Base-by-base conservation (phyloP, 2,113 vertebrate species). In the Psophia crepitans region DNA sequence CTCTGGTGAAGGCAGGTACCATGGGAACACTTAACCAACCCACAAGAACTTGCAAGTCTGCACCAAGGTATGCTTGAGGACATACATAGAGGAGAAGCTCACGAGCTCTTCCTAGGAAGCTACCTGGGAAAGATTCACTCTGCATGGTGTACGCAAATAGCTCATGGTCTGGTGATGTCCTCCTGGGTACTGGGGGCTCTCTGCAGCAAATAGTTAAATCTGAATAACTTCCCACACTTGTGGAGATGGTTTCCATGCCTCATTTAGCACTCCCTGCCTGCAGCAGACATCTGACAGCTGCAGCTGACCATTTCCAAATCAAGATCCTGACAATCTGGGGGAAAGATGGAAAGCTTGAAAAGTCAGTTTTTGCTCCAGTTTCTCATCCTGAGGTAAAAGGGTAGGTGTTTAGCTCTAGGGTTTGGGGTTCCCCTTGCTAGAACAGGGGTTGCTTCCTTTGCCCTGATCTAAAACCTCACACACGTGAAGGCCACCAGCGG, bases 1-100 rank as follows among this genome's bases (percentile, higher is more conserved):
- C 48, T 30, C 5, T 14, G 22, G 4, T 10, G 58, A 46, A 49
- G 24, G 8, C 1, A 2, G 33, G 22, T 14, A 13, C 20, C 48
- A 28, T 0, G 0, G 39, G 35, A 49, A 46, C 49, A 26, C 27
- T 14, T 6, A 5, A 39, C 14, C 41, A 56, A 0, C 20, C 43
- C 56, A 23, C 20, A 27, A 5, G 28, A 32, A 65, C 56, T 16
- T 39, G 16, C 16, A 48, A 8, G 17, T 43, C 14, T n/a, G 11
- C 37, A 73, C 44, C 73, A 37, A 33, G 9, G 9, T 15, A 4
- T 21, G 48, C 60, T 49, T 0, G 2, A 39, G 60, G 11, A 46
- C 0, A 0, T 13, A 16, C 0, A 17, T 60, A 61, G 27, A 68
- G 39, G 18, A 46, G 27, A 14, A 37, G 30, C 33, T 73, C 30